Evolutionary conservation across 2,113 vertebrate genomes (phyloP), one percentile per base, ranked within the genome.

Genomic region (Varanus salvator): DNA sequence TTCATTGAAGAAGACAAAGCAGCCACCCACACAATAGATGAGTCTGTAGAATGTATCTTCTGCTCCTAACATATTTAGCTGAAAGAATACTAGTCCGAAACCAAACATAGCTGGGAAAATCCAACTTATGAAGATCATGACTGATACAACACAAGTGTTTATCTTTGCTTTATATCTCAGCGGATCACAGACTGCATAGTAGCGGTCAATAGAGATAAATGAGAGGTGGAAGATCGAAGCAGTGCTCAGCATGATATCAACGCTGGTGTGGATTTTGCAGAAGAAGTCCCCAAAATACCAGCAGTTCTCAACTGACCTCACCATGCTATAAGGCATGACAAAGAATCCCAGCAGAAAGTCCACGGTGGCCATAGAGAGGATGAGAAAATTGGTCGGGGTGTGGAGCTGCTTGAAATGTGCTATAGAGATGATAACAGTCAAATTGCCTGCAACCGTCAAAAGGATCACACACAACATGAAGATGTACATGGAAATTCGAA

Each of bases 271-370:
- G 85, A 98, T 93, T 94, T 98, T 97, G 95, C 98, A 98, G 91
- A 98, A 97, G 72, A 96, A 23, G 5, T 97, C 92, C 21, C 98
- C 98, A 82, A 98, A 98, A 91, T 97, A 97, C 98, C 98, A 98
- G 84, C 97, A 97, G n/a, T 95, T 94, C 82, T 98, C 98, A 60
- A 97, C 93, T 1, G 97, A 98, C 74, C 97, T 96, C 77, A 98
- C 96, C 97, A 98, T 98, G 84, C 97, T 98, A 57, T 97, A 97
- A 21, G 98, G 98, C 98, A 98, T 98, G 90, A 98, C 52, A 86
- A 98, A 50, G 50, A 93, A 94, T 44, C 97, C 98, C 77, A 98
- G 90, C 8, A 98, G 94, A 57, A 98, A 96, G 92, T 98, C 98
- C 29, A 95, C 97, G 0, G 93, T 93, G 64, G 98, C 97, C 97